Base-by-base conservation (phyloP, 2,797 vertebrate species). In the Coregonus suidteri region DNA sequence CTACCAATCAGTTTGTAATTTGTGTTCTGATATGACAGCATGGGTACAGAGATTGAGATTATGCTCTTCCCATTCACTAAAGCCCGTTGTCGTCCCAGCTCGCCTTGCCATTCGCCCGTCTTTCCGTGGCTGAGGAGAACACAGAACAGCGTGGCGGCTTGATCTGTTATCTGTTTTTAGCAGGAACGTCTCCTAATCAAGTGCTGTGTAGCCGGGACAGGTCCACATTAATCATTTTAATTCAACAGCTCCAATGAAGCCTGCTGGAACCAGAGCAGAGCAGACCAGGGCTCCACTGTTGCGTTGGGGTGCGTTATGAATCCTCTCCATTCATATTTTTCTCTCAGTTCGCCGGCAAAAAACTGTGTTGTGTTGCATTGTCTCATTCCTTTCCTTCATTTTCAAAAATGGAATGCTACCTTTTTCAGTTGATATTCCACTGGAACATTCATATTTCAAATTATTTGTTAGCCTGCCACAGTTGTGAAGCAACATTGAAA, bases 171-270 rank as follows among this genome's bases (percentile, higher is more conserved):
- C 74, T 79, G 56, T 71, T 74, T 69, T 81, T 59, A 77, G 71
- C 71, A 74, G 52, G 69, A 52, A 52, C 15, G 67, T 82, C 84
- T 80, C 53, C 11, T 75, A 71, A 79, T 85, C 67, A 77, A 67
- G 65, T 71, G 56, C 79, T 80, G 65, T 87, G 82, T 84, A 83
- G 75, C 76, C 66, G 34, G 30, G 47, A 77, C 78, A 73, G 51
- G 77, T 56, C 73, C 72, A 73, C 77, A 84, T 64, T 74, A 76
- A 84, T 79, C 41, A 66, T 80, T 65, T 65, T 70, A 34, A 35
- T 74, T 83, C 34, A n/a, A 11, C 34, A 14, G 75, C 37, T 73
- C 59, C 74, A 53, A 11, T 73, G 62, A 81, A 81, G 71, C 59
- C 53, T 71, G 6, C 51, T 77, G 69, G 67, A 81, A 76, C 71